Evolutionary conservation across 2,888 invertebrate species (phyloP).

Genomic region (Ochropacha duplaris): DNA sequence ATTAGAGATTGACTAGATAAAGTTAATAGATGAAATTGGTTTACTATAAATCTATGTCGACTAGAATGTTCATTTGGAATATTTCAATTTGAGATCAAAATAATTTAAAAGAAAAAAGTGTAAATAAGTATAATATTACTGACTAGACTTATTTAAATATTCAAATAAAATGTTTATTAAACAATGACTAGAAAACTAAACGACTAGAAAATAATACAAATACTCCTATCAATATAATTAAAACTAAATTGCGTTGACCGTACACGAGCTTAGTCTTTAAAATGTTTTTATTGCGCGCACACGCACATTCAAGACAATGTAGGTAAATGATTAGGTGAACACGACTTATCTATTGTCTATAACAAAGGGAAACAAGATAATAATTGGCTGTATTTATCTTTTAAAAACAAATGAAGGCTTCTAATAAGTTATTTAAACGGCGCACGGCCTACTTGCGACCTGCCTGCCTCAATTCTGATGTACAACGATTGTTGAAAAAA

Average conservation of each 20-base stretch:
- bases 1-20: conserved; percentile 10
- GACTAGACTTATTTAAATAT: background rate
- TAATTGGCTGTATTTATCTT: background rate
- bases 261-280: background rate
- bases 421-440: background rate
- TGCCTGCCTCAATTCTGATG: conserved; percentile 45
- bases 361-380: background rate
- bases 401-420: conserved; percentile 6
- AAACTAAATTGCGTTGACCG: background rate
- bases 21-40: background rate
- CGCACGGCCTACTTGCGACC: conserved; percentile 35
- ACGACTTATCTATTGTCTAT: background rate
- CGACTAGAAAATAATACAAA: background rate
- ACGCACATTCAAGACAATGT: background rate
- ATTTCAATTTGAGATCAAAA: background rate
- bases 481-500: conserved; percentile 57
- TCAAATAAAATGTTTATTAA: background rate
- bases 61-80: background rate
- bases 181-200: background rate
- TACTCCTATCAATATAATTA: background rate
- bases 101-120: background rate
- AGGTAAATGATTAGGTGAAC: background rate
- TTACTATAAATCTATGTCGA: background rate
- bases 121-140: background rate
- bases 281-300: background rate